A percentile compares a stretch with the other conserved stretches of the same genome.
These are phyloP conservation scores for Panonychus citri DNA, from an alignment of 1,140 invertebrate genomes.

Conservation along the genomic window DNA sequence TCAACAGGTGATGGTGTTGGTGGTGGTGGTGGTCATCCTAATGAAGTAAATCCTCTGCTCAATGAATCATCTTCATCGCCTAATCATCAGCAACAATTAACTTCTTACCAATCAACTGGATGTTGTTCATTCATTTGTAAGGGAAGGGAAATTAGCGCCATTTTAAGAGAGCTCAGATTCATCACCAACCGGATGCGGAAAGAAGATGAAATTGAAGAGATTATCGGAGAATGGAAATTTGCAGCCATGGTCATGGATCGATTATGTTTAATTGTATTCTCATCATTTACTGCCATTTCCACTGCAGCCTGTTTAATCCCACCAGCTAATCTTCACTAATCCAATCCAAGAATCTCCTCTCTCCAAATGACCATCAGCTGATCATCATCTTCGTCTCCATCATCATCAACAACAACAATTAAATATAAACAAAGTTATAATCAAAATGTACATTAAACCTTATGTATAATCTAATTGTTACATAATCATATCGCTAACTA, in stretches of 20 bases:
- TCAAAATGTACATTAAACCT: too few species aligned
- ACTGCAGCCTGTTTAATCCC: constrained; percentile 85
- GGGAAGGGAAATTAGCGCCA: constrained; percentile 45
- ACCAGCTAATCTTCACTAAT: constrained; percentile 86
- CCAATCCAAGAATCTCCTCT: too few species aligned
- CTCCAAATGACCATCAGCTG: too few species aligned
- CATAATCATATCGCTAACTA: too few species aligned
- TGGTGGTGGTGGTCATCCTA: not conserved
- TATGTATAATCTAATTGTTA: too few species aligned
- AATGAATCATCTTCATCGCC: not conserved
- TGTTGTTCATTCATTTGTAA: not conserved
- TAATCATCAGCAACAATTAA: not conserved
- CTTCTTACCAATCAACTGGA: not conserved
- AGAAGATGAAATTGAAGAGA: constrained; percentile 63
- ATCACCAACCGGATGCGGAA: constrained; percentile 66
- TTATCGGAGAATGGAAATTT: constrained; percentile 96
- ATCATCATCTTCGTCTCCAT: too few species aligned
- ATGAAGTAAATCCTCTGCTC: not conserved
- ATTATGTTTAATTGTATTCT: constrained; percentile 96
- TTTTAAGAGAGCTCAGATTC: constrained; percentile 85
- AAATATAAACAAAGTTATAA: too few species aligned
- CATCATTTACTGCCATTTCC: constrained; percentile 87
- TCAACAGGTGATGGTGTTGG: not conserved
- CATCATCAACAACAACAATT: too few species aligned
- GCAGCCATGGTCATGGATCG: constrained; percentile 98